Conservation (phyloP, 2,113 vertebrate genomes). For the Colistium nudipinnis region DNA sequence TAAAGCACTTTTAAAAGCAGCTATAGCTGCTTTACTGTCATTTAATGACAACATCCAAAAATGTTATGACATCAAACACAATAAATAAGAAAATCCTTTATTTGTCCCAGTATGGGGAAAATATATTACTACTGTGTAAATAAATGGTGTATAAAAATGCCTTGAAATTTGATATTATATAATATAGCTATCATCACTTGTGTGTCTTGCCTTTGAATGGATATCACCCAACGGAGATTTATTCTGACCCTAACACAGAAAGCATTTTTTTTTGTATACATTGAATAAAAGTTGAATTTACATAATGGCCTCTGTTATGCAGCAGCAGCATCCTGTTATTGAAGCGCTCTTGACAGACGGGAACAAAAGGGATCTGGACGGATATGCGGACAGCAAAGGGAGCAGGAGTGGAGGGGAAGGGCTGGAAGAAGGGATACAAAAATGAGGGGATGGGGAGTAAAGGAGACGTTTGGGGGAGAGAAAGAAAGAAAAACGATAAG, state of each 20-base stretch:
- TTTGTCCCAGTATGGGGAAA: too few relatives aligned
- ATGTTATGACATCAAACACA: too few relatives aligned
- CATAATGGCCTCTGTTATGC: slow-evolving; percentile 52
- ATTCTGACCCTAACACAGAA: slow-evolving; percentile 53
- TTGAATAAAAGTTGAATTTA: slow-evolving; percentile 58
- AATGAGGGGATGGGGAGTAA: background rate
- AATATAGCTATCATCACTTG: background rate
- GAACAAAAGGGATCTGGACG: slow-evolving; percentile 31
- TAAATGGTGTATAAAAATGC: too few relatives aligned
- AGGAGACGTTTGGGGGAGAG: background rate
- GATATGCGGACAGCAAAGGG: slow-evolving; percentile 12
- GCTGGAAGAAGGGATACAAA: background rate
- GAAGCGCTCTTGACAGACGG: slow-evolving; percentile 47
- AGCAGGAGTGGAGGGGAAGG: background rate
- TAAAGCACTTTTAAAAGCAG: too few relatives aligned
- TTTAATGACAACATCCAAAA: too few relatives aligned
- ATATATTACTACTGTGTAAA: too few relatives aligned
- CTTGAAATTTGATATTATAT: background rate
- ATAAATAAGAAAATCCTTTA: too few relatives aligned
- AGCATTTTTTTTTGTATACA: slow-evolving; percentile 34
- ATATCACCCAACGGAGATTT: slow-evolving; percentile 29
- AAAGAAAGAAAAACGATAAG: slow-evolving; percentile 12
- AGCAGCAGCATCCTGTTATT: slow-evolving; percentile 55
- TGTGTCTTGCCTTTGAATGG: slow-evolving; percentile 12
- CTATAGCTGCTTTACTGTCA: too few relatives aligned